Conservation (phyloP, 2,797 vertebrate genomes). For the Coregonus sp. region DNA sequence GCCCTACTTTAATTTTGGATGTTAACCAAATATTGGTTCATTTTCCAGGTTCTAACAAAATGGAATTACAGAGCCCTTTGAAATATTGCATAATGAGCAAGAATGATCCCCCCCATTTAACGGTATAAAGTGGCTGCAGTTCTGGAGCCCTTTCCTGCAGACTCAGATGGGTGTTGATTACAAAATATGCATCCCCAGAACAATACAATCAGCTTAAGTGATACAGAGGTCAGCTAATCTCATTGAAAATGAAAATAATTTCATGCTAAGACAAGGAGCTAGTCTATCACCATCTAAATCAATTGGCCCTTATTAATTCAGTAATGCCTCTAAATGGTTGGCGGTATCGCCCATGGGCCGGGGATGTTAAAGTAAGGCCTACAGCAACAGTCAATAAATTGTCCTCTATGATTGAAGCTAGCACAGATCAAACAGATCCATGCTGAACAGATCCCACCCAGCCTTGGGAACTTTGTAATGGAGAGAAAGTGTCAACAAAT, state of each 20-base stretch:
- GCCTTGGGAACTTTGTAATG: slow-evolving; percentile 55
- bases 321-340: slow-evolving; percentile 55
- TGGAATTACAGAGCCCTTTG: slow-evolving; percentile 59
- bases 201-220: slow-evolving; percentile 66
- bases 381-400: slow-evolving; percentile 35
- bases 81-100: slow-evolving; percentile 53
- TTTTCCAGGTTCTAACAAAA: slow-evolving; percentile 57
- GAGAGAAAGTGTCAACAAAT: slow-evolving; percentile 65
- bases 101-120: slow-evolving; percentile 59
- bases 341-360: slow-evolving; percentile 22
- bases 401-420: slow-evolving; percentile 49
- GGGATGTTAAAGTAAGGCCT: slow-evolving; percentile 1
- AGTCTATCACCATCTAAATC: slow-evolving; percentile 51
- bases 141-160: slow-evolving; percentile 52
- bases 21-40: slow-evolving; percentile 63
- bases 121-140: slow-evolving; percentile 62
- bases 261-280: slow-evolving; percentile 32
- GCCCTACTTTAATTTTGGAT: slow-evolving; percentile 17
- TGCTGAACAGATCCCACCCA: slow-evolving; percentile 59
- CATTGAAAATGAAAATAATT: slow-evolving; percentile 64
- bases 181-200: slow-evolving; percentile 57
- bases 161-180: slow-evolving; percentile 50
- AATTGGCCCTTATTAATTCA: slow-evolving; percentile 55
- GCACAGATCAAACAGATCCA: slow-evolving; percentile 72
- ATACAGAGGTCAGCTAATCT: slow-evolving; percentile 70